Evolutionary conservation across 2,888 invertebrate genomes (phyloP).

Genomic region (Drosophila flavopinicola): DNA sequence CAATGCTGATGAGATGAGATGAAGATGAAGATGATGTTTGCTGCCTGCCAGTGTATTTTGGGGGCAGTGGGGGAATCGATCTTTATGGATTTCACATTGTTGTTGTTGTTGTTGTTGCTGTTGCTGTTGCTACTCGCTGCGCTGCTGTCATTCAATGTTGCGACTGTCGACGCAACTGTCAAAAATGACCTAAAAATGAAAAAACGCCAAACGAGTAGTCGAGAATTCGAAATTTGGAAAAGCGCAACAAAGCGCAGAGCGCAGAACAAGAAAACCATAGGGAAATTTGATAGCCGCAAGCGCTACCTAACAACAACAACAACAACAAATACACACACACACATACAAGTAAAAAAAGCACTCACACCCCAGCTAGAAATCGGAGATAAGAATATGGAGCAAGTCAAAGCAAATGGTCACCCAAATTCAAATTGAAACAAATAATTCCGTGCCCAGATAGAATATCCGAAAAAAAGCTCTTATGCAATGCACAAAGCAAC

Average conservation of each 20-base stretch:
- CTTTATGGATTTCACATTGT: constrained; percentile 31
- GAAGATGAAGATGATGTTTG: constrained; percentile 25
- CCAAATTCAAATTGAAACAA: constrained; percentile 31
- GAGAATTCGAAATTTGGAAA: constrained; percentile 51
- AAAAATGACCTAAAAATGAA: constrained; percentile 69
- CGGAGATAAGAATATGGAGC: constrained; percentile 65
- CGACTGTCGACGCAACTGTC: constrained; percentile 71
- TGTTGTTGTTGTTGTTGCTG: constrained; percentile 13
- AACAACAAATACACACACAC: too few relatives aligned
- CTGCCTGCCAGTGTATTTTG: constrained; percentile 17
- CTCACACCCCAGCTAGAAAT: constrained; percentile 40
- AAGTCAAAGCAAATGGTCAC: constrained; percentile 35
- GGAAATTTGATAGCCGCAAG: constrained; percentile 60
- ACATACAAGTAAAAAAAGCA: background rate
- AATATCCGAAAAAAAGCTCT: constrained; percentile 23
- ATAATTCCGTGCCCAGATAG: constrained; percentile 16
- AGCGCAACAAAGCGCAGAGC: constrained; percentile 35
- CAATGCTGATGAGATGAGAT: constrained; percentile 44
- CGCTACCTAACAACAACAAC: constrained; percentile 5
- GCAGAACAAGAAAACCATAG: constrained; percentile 7
- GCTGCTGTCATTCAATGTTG: constrained; percentile 64
- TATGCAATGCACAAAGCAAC: constrained; percentile 14
- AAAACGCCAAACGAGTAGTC: constrained; percentile 42
- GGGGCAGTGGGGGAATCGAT: constrained; percentile 22
- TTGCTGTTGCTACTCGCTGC: constrained; percentile 29